These are phyloP conservation scores for Eulemur macaco DNA, from an alignment of 2,113 vertebrate genomes.

Conservation along the genomic window DNA sequence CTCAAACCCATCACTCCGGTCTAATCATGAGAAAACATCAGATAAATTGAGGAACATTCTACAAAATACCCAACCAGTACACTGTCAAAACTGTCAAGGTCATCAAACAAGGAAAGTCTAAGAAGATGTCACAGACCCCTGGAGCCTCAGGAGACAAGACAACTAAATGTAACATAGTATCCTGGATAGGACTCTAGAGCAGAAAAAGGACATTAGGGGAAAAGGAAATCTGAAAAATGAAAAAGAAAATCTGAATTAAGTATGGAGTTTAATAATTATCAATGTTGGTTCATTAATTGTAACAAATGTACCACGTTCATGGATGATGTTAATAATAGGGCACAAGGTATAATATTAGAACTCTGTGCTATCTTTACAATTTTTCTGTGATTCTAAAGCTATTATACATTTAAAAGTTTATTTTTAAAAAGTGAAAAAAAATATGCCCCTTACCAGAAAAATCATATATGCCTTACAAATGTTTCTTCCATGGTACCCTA, in stretches of 20 bases:
- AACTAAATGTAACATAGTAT: fast-evolving
- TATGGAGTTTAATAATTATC: not conserved
- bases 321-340: not conserved
- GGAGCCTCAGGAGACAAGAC: not conserved
- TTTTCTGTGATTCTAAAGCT: slow-evolving; percentile 9
- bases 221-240: not conserved
- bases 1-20: not conserved
- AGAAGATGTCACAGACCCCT: not conserved
- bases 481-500: not conserved
- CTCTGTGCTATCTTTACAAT: not conserved
- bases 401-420: not conserved
- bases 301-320: not conserved
- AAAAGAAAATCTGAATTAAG: not conserved
- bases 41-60: not conserved
- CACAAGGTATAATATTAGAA: not conserved
- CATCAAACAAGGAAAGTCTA: not conserved
- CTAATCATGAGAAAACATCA: not conserved
- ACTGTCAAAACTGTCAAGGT: not conserved
- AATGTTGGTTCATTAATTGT: not conserved
- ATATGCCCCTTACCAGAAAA: not conserved
- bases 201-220: not conserved
- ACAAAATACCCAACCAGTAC: not conserved
- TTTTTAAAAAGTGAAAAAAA: not conserved
- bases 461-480: not conserved
- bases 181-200: not conserved